Conservation (phyloP, 1,140 invertebrate genomes). For the Melanaphis sacchari region DNA sequence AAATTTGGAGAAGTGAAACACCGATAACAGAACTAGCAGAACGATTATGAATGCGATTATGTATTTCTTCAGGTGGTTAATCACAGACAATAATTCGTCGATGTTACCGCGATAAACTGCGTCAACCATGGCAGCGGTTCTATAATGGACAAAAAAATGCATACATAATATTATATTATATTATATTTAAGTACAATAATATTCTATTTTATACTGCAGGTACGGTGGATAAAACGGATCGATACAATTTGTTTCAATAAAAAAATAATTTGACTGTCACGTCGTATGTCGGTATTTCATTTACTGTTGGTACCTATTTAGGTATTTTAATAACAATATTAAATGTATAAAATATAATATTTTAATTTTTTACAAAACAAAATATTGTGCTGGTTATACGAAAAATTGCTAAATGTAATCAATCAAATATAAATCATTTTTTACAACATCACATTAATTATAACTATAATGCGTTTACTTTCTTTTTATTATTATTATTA, state of each 20-base stretch:
- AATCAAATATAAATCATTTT: not conserved
- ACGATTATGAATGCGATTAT: constrained; percentile 35
- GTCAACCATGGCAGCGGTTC: constrained; percentile 50
- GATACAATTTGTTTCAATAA: not conserved
- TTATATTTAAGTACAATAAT: not conserved
- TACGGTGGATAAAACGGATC: not conserved
- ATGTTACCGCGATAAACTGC: constrained; percentile 42
- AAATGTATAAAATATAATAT: not conserved
- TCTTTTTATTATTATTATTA: constrained; percentile 9
- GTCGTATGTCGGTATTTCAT: not conserved
- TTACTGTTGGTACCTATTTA: not conserved
- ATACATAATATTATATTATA: not conserved
- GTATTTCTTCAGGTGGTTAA: constrained; percentile 47
- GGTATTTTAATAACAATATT: not conserved
- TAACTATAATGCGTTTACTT: not conserved
- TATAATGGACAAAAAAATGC: not conserved
- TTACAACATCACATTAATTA: not conserved
- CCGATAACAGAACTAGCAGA: constrained; percentile 20
- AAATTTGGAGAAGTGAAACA: constrained; percentile 44
- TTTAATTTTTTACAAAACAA: not conserved
- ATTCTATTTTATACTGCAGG: not conserved
- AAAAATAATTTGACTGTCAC: not conserved
- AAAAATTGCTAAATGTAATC: not conserved
- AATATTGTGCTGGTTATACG: not conserved
- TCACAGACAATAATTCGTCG: constrained; percentile 20